Percentiles rank a stretch among this genome's conserved stretches.
Evolutionary conservation across 1,140 invertebrate genomes (phyloP).

Genomic region (Drosophila prosaltans): DNA sequence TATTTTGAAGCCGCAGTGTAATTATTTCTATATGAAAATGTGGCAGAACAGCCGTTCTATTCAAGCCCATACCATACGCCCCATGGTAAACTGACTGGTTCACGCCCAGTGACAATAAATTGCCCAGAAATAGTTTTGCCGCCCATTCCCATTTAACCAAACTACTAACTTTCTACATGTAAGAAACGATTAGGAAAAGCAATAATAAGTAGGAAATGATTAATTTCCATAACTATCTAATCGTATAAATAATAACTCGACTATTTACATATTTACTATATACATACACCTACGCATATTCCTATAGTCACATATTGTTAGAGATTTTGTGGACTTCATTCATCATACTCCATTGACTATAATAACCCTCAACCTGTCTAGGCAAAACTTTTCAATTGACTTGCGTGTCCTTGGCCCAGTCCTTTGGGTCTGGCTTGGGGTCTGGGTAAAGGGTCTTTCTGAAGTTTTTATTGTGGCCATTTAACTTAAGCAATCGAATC

Average conservation of each 20-base stretch:
- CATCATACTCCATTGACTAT: constrained; percentile 8
- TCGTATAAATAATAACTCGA: background rate
- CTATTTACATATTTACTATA: background rate
- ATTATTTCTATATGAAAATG: constrained; percentile 54
- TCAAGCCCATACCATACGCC: background rate
- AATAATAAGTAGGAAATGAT: constrained; percentile 4
- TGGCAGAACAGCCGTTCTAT: constrained; percentile 4
- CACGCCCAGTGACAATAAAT: constrained; percentile 52
- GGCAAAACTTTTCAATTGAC: background rate
- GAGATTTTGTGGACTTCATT: background rate
- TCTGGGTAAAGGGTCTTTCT: constrained; percentile 23
- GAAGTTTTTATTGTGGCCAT: constrained; percentile 62
- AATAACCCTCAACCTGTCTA: constrained; percentile 12
- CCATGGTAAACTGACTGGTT: constrained; percentile 15
- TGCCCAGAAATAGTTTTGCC: constrained; percentile 28
- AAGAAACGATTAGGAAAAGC: background rate
- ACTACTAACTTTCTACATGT: background rate
- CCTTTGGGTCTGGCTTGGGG: constrained; percentile 8
- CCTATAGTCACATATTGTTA: background rate
- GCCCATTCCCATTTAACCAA: constrained; percentile 23
- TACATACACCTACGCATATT: no score
- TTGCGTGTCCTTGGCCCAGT: constrained; percentile 16
- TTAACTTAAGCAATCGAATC: constrained; percentile 58
- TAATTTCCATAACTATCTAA: constrained; percentile 3
- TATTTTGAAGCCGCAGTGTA: constrained; percentile 34